A percentile compares a stretch with the other conserved stretches of the same genome.
Conservation (phyloP, 2,797 vertebrate species). For the Megaceryle alcyon region DNA sequence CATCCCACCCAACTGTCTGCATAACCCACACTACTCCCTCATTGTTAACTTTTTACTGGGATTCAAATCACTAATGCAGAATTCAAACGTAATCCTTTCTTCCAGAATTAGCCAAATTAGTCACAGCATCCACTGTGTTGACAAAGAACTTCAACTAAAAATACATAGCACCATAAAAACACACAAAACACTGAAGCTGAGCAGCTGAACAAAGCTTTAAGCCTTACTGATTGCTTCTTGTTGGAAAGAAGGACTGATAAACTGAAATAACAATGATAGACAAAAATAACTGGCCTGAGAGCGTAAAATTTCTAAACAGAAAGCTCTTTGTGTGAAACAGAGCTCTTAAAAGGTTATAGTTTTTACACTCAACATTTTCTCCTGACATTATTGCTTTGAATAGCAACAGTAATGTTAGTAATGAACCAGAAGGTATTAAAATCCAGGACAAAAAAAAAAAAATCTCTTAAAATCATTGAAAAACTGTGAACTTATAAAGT, state of each 20-base stretch:
- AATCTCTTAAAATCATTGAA: background rate
- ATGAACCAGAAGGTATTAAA: background rate
- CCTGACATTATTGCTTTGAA: background rate
- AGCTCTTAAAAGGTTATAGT: background rate
- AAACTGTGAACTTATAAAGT: background rate
- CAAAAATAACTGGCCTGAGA: background rate
- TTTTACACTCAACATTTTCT: background rate
- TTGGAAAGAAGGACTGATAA: background rate
- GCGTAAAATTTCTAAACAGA: background rate
- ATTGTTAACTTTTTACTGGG: constrained; percentile 55
- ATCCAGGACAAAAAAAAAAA: background rate
- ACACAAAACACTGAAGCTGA: constrained; percentile 26
- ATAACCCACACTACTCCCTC: constrained; percentile 53
- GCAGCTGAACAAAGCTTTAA: constrained; percentile 20
- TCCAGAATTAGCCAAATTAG: constrained; percentile 65
- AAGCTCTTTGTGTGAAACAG: background rate
- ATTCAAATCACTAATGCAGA: constrained; percentile 60
- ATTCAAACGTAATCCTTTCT: constrained; percentile 69
- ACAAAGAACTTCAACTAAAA: constrained; percentile 71
- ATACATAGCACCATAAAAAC: background rate
- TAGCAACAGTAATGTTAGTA: background rate
- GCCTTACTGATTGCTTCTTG: background rate
- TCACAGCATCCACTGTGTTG: constrained; percentile 49
- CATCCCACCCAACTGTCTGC: constrained; percentile 42
- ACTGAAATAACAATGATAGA: background rate